phyloP scores from a whole-genome alignment of 1,140 invertebrate species.

The Drosophila watanabei region DNA sequence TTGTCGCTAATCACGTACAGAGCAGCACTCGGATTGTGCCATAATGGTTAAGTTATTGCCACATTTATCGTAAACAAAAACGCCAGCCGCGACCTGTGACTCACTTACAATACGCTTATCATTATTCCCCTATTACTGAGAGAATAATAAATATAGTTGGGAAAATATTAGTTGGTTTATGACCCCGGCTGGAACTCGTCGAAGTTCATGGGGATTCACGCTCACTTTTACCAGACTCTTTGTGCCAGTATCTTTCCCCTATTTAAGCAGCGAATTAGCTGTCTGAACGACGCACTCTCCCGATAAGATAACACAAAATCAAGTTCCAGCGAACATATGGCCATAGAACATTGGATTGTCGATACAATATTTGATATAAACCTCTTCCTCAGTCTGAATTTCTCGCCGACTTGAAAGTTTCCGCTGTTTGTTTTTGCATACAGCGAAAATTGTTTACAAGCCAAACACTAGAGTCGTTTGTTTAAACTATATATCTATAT shows the following conservation, averaged over 20 bases:
- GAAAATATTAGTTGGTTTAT: conserved; percentile 1
- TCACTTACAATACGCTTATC: conserved; percentile 9
- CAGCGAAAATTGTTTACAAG: conserved; percentile 13
- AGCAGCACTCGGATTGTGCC: conserved; percentile 10
- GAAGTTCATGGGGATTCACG: conserved; percentile 5
- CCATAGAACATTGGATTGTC: conserved; percentile 1
- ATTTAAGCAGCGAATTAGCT: conserved; percentile 41
- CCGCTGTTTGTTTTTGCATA: conserved; percentile 16
- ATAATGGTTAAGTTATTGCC: conserved; percentile 3
- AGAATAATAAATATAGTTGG: background rate
- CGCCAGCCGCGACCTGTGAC: conserved; percentile 22
- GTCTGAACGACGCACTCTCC: background rate
- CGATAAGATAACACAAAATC: conserved; percentile 39
- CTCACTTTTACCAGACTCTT: conserved; percentile 4
- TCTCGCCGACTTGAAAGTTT: conserved; percentile 22
- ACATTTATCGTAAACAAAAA: conserved; percentile 23
- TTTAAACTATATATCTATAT: conserved; percentile 22
- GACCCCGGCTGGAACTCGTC: background rate
- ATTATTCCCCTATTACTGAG: background rate
- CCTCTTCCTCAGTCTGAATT: background rate
- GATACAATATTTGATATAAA: conserved; percentile 6
- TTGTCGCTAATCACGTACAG: conserved; percentile 16
- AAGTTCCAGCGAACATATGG: conserved; percentile 8
- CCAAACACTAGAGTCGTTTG: conserved; percentile 20
- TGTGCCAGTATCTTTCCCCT: conserved; percentile 29